phyloP scores from a whole-genome alignment of 2,797 vertebrate species.

The Pyrrhura leucotis region DNA sequence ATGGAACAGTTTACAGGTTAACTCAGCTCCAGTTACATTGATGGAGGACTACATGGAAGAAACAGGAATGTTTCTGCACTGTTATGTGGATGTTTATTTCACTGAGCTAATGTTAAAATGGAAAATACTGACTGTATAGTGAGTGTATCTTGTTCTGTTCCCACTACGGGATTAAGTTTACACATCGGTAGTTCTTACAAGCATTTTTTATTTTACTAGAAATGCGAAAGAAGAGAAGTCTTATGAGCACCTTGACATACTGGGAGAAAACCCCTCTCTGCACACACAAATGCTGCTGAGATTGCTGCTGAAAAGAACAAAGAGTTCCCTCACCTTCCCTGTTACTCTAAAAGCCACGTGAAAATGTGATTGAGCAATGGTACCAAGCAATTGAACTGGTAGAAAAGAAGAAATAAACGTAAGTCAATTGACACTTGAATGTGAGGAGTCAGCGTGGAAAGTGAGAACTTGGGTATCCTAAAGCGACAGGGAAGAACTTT shows the following conservation, averaged over 20 bases:
- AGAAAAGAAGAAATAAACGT: not conserved
- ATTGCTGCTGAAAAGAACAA: not conserved
- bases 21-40: not conserved
- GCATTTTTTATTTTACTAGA: not conserved
- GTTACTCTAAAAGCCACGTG: not conserved
- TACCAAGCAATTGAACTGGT: not conserved
- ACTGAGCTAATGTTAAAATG: not conserved
- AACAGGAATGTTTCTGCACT: not conserved
- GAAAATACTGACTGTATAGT: not conserved
- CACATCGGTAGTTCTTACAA: not conserved
- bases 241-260: rapidly evolving
- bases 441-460: not conserved
- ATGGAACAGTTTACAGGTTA: not conserved
- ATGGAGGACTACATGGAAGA: not conserved
- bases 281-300: not conserved
- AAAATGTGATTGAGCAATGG: not conserved
- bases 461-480: not conserved
- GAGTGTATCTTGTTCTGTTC: not conserved
- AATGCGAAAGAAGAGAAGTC: rapidly evolving
- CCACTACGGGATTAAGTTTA: not conserved
- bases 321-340: not conserved
- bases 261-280: not conserved
- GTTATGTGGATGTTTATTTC: not conserved
- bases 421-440: not conserved
- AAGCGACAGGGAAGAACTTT: not conserved